Evolutionary conservation across 2,113 vertebrate species (phyloP), one percentile per base, ranked within the genome.

Genomic region (Gasterosteus aculeatus): DNA sequence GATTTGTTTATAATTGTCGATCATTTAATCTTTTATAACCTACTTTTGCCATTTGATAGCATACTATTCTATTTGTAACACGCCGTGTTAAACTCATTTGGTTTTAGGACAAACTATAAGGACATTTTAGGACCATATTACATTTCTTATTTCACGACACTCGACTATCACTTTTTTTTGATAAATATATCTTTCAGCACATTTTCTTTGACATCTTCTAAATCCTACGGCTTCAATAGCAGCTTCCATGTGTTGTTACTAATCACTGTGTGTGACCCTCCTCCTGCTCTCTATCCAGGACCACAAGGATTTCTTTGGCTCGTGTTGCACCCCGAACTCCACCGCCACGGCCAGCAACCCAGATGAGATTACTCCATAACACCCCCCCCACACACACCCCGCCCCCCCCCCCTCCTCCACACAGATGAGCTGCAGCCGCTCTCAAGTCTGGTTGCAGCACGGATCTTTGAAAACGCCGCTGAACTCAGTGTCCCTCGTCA

Each of bases 251-350:
- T 38, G 7, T 4, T 4, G 53, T 90, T 85, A 81, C 83, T 91
- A 89, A 91, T 89, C 75, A 44, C 75, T 29, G 72, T n/a, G 79
- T 83, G 78, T 64, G 58, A 69, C 75, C 80, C 59, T 87, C 78
- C 87, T 83, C 76, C 66, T 83, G 72, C 80, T 88, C 85, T 87
- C 57, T 74, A 69, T 75, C 71, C 91, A 93, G 93, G 92, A 89
- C 93, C 91, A 94, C 83, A 84, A 82, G 75, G 80, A 80, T 90
- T 88, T 88, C 78, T 90, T 85, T 87, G 85, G 77, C 86, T 80
- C 51, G 41, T 69, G 85, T 87, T 87, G 80, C 88, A 85, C 78
- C 86, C 85, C 68, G 90, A 85, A 91, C 83, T 85, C 68, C 44
- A 87, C 85, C 81, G 81, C 80, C 69, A 8, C 68, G 51, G 69